These are phyloP conservation scores for Pherbina coryleti DNA, from an alignment of 2,888 invertebrate species.

Conservation along the genomic window DNA sequence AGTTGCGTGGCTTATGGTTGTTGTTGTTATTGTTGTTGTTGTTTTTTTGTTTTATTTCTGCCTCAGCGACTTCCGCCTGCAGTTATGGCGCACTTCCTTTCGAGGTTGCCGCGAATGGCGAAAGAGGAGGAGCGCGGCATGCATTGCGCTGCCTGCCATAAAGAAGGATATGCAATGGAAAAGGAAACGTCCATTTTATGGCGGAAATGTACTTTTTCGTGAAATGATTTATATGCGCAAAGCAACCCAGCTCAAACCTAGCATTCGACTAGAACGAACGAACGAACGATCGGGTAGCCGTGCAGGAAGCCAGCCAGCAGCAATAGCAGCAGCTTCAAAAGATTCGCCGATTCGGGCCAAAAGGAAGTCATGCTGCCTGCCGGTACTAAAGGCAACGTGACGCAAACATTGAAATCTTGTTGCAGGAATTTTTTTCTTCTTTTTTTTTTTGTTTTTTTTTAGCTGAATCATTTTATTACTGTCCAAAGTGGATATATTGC, in stretches of 20 bases:
- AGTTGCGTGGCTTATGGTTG: not conserved
- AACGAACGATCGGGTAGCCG: not conserved
- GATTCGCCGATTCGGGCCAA: conserved; percentile 34
- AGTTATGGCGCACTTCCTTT: conserved; percentile 32
- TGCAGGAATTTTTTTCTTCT: not conserved
- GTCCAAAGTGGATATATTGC: conserved; percentile 36
- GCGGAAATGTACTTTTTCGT: conserved; percentile 65
- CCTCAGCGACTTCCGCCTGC: conserved; percentile 28
- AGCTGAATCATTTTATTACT: not conserved
- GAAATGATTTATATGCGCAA: conserved; percentile 59
- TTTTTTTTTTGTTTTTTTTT: not conserved
- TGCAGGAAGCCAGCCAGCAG: not conserved
- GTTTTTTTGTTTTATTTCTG: not conserved
- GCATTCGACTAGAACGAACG: not conserved
- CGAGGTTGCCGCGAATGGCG: not conserved
- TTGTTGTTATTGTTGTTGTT: not conserved
- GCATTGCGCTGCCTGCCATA: not conserved
- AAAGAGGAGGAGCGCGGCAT: not conserved
- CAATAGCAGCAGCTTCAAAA: not conserved
- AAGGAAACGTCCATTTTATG: conserved; percentile 63
- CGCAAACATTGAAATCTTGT: conserved; percentile 15
- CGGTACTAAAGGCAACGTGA: conserved; percentile 17
- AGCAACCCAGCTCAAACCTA: not conserved
- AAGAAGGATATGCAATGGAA: conserved; percentile 27
- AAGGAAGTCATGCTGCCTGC: conserved; percentile 41